Base-by-base conservation (phyloP, 2,113 vertebrate species). In the Mola mola region DNA sequence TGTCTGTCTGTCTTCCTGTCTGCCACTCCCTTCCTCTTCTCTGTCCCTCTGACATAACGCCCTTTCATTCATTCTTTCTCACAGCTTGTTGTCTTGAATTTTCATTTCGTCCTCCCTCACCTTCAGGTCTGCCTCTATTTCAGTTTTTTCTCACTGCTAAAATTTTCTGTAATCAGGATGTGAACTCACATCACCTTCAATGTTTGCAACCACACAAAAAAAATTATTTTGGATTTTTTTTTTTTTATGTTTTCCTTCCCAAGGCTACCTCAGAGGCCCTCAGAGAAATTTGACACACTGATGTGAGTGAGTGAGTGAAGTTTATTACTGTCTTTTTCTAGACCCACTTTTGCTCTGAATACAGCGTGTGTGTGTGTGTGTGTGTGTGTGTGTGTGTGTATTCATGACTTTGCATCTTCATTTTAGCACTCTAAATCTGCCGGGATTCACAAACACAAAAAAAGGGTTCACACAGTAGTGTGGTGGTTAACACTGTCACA, bases 281-380 rank as follows among this genome's bases (percentile, higher is more conserved):
- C 37, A 3, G 66, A 87, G 72, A 87, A 85, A 87, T 86, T 68
- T 87, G 61, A 66, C 75, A 53, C 68, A 43, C 21, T 44, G 56
- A 72, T 84, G 81, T 4, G 10, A 82, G n/a, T n/a, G n/a, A n/a
- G n/a, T 74, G 24, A 67, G 60, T 63, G 49, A 62, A 26, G 29
- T 82, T 71, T 33, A 75, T 71, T 69, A 15, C 62, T 38, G 44
- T 63, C 61, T 68, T 63, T 33, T 46, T 59, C 16, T 41, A 21
- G 41, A 63, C 17, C 37, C 15, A 21, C 49, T 34, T 42, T 17
- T 51, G 16, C 37, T 61, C 15, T 29, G 9, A 15, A 26, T n/a
- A n/a, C n/a, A n/a, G n/a, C n/a, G n/a, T n/a, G n/a, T n/a, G n/a
- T n/a, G n/a, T n/a, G n/a, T n/a, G n/a, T n/a, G n/a, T n/a, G n/a